Conservation (phyloP, 2,797 vertebrate species). For the Acestrorhynchus altus region DNA sequence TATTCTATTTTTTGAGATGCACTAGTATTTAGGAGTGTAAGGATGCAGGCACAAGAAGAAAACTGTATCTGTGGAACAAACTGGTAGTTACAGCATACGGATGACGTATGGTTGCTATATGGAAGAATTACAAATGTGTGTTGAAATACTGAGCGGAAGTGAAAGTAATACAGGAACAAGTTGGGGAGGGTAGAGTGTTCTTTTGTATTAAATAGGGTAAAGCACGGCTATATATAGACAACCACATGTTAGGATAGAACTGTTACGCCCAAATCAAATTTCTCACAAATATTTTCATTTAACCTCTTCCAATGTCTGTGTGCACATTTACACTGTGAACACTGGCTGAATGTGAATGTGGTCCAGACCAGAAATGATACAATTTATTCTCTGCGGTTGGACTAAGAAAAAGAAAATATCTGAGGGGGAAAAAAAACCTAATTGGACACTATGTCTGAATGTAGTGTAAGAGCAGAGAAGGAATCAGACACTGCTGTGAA, state of each 20-base stretch:
- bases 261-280: slow-evolving; percentile 24
- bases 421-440: neutral
- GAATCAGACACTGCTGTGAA: slow-evolving; percentile 57
- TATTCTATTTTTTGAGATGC: no score
- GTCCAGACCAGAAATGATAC: neutral
- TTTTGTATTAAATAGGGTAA: slow-evolving; percentile 27
- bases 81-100: neutral
- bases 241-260: no score
- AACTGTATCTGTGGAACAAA: neutral
- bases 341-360: slow-evolving; percentile 20
- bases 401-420: no score
- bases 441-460: neutral
- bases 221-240: neutral
- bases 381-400: neutral
- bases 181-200: slow-evolving; percentile 27
- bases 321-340: neutral
- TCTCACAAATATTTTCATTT: neutral
- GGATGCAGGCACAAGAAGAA: neutral
- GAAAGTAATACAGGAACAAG: slow-evolving; percentile 30
- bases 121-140: neutral
- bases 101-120: neutral
- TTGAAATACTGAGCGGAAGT: slow-evolving; percentile 18
- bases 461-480: slow-evolving; percentile 23
- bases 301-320: neutral
- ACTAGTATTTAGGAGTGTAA: neutral